phyloP scores from a whole-genome alignment of 2,888 invertebrate genomes.

The Ochropleura leucogaster region DNA sequence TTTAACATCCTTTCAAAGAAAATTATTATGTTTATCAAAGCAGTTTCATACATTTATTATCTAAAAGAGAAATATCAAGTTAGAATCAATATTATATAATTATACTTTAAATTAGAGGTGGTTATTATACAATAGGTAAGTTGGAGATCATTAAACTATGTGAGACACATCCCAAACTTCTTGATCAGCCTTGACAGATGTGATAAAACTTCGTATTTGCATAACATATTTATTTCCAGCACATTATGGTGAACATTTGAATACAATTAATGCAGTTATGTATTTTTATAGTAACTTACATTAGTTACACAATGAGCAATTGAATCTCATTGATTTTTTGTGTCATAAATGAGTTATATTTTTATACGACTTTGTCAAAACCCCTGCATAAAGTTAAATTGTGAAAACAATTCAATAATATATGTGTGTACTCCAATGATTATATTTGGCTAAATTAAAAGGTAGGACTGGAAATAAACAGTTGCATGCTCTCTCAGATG shows the following conservation, averaged over 20 bases:
- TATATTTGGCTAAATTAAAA: not conserved
- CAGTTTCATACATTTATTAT: not conserved
- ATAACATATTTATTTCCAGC: constrained; percentile 35
- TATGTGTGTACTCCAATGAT: too few relatives aligned
- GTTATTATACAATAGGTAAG: constrained; percentile 5
- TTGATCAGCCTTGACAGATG: constrained; percentile 20
- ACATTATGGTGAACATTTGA: constrained; percentile 10
- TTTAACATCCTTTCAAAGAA: not conserved
- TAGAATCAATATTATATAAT: not conserved
- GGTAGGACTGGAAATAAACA: not conserved
- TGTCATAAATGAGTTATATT: not conserved
- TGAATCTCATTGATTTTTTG: not conserved
- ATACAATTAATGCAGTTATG: constrained; percentile 14
- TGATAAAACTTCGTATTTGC: constrained; percentile 31
- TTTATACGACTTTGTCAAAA: not conserved
- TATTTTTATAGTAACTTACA: not conserved
- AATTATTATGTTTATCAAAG: not conserved
- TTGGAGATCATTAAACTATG: not conserved
- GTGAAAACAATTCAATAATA: not conserved
- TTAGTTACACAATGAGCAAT: not conserved
- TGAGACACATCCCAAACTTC: constrained; percentile 18
- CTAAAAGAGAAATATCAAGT: not conserved
- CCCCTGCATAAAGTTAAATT: not conserved
- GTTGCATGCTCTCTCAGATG: not conserved
- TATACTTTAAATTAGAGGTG: not conserved